These are phyloP conservation scores for Polypedilum pembai DNA, from an alignment of 1,140 invertebrate genomes.

Conservation along the genomic window DNA sequence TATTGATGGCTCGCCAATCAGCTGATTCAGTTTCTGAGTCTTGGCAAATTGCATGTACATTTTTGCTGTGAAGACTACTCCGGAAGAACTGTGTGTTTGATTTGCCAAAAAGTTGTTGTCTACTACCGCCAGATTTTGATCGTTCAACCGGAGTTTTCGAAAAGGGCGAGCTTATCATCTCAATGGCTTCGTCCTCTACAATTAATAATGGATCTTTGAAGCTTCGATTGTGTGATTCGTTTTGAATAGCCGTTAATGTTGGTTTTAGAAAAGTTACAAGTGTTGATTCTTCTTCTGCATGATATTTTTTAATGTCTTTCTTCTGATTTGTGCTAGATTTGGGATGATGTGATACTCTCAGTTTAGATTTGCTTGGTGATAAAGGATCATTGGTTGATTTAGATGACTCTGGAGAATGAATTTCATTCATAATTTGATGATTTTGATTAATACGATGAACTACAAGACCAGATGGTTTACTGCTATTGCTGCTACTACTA, in stretches of 20 bases:
- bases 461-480: neutral
- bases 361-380: neutral
- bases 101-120: slow-evolving; percentile 15
- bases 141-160: slow-evolving; percentile 14
- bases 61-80: slow-evolving; percentile 19
- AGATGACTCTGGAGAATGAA: neutral
- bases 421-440: neutral
- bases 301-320: slow-evolving; percentile 34
- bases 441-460: neutral
- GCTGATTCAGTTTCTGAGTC: slow-evolving; percentile 20
- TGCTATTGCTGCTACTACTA: neutral
- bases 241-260: slow-evolving; percentile 37
- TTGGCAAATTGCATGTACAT: slow-evolving; percentile 26
- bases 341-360: slow-evolving; percentile 14
- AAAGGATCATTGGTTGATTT: neutral
- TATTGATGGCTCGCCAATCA: neutral
- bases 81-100: slow-evolving; percentile 1
- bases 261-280: slow-evolving; percentile 46
- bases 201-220: slow-evolving; percentile 29
- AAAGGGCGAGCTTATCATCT: slow-evolving; percentile 13
- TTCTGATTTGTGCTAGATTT: neutral
- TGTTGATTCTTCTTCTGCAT: slow-evolving; percentile 37
- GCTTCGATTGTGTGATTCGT: slow-evolving; percentile 32
- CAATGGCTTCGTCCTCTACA: slow-evolving; percentile 15
- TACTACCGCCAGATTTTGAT: slow-evolving; percentile 4